These are phyloP conservation scores for Atta cephalotes DNA, from an alignment of 1,140 invertebrate species.

Conservation along the genomic window DNA sequence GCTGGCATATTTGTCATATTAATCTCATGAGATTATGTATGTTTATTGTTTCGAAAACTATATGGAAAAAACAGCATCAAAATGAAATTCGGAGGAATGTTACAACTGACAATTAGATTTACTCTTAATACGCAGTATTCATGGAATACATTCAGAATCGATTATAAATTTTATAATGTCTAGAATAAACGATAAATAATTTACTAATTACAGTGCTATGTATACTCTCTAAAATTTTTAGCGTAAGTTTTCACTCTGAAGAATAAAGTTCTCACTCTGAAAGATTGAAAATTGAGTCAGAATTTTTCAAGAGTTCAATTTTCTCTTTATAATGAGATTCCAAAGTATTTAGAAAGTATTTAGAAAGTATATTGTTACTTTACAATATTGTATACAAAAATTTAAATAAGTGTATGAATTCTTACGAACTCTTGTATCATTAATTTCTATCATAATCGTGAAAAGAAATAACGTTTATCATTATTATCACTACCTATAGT, in stretches of 20 bases:
- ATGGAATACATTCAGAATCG: neutral
- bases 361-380: no score
- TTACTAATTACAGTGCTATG: no score
- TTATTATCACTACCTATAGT: neutral
- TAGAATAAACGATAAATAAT: neutral
- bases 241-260: no score
- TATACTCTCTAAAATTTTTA: no score
- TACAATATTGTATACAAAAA: neutral
- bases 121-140: neutral
- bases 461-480: neutral
- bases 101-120: neutral
- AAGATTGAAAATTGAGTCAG: no score
- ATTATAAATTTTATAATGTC: neutral
- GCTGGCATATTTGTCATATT: neutral
- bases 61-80: neutral
- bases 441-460: no score
- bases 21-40: neutral
- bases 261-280: no score
- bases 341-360: no score
- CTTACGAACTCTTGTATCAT: neutral
- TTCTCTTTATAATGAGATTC: no score
- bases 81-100: neutral
- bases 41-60: constrained; percentile 10
- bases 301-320: no score
- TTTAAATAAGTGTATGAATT: neutral